phyloP scores from a whole-genome alignment of 1,140 invertebrate genomes.

The Patella vulgata region DNA sequence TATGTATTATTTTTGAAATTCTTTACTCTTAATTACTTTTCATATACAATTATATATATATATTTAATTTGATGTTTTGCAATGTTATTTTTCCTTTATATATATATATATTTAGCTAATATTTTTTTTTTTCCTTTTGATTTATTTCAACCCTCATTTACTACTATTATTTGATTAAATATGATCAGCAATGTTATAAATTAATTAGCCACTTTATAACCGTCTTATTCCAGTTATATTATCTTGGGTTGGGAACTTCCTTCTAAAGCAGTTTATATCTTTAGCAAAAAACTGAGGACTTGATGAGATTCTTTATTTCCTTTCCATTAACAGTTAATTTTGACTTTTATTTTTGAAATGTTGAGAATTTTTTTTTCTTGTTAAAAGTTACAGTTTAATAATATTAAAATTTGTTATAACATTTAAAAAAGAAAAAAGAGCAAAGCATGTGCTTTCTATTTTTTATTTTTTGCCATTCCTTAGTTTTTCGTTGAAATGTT shows the following conservation, averaged over 20 bases:
- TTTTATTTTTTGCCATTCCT: constrained; percentile 48
- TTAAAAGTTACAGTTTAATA: constrained; percentile 7
- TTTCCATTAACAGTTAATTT: not conserved
- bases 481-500: constrained; percentile 44
- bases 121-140: no score
- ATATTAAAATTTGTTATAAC: constrained; percentile 1
- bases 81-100: constrained; percentile 32
- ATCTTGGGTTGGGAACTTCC: no score
- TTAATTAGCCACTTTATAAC: constrained; percentile 21
- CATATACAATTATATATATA: constrained; percentile 60
- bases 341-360: not conserved
- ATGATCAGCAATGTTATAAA: constrained; percentile 5
- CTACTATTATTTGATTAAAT: constrained; percentile 29
- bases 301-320: no score
- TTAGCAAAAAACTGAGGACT: no score
- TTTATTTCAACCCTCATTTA: no score
- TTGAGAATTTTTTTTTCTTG: no score
- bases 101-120: no score
- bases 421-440: constrained; percentile 8
- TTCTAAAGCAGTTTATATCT: no score
- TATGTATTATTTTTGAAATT: constrained; percentile 61
- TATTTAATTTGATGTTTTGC: constrained; percentile 45
- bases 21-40: constrained; percentile 54
- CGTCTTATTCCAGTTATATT: no score
- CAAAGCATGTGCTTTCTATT: constrained; percentile 20